Conservation (phyloP, 2,888 invertebrate species). For the Acrobeloides nanus region DNA sequence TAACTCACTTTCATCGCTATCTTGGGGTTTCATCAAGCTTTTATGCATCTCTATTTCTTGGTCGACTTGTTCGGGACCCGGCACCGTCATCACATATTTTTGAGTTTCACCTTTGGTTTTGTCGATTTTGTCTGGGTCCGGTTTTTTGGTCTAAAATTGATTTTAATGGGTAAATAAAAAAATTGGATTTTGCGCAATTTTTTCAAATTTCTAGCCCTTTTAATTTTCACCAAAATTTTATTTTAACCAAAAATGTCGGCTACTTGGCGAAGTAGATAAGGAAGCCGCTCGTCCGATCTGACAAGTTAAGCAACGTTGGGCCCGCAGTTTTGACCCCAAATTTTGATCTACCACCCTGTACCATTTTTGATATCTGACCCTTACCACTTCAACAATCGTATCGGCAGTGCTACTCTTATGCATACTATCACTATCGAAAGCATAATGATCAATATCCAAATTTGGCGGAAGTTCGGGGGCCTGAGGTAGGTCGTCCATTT, state of each 20-base stretch:
- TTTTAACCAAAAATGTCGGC: too few relatives aligned
- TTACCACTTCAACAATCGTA: constrained; percentile 47
- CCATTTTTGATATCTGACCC: too few relatives aligned
- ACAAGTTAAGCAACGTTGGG: too few relatives aligned
- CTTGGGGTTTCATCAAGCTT: constrained; percentile 28
- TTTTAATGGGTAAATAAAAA: not conserved
- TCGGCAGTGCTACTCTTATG: constrained; percentile 30
- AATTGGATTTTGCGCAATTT: too few relatives aligned
- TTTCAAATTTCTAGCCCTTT: too few relatives aligned
- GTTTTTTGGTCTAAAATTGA: not conserved
- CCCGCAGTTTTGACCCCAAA: too few relatives aligned
- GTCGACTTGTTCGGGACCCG: constrained; percentile 46
- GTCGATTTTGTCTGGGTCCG: constrained; percentile 20
- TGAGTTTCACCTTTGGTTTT: constrained; percentile 48
- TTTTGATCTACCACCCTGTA: too few relatives aligned
- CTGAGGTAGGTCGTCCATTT: constrained; percentile 35
- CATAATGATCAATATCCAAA: constrained; percentile 38
- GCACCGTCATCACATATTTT: constrained; percentile 48
- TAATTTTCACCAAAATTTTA: too few relatives aligned
- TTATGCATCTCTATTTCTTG: constrained; percentile 49
- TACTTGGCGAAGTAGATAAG: too few relatives aligned
- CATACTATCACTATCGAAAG: constrained; percentile 16
- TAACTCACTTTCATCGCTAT: constrained; percentile 13
- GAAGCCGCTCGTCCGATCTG: too few relatives aligned
- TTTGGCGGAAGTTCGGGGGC: constrained; percentile 38